Base-by-base conservation (phyloP, 2,113 vertebrate genomes). In the Carollia perspicillata region DNA sequence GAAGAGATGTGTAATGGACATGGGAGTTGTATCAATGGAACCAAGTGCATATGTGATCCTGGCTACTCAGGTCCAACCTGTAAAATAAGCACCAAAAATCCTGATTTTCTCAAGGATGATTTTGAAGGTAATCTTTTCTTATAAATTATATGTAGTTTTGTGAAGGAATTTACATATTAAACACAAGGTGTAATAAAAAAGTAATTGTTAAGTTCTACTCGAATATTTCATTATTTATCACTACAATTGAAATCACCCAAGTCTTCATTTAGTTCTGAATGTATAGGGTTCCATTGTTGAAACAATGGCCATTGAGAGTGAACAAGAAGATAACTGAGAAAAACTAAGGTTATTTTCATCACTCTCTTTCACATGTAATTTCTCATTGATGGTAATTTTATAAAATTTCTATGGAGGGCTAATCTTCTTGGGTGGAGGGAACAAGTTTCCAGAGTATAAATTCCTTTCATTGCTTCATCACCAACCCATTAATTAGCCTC, bases 1-100 rank as follows among this genome's bases (percentile, higher is more conserved):
- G 99, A 99, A 97, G 99, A 99, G 97, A 99, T 99, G 99, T 99
- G 99, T 96, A 99, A 98, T 0, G 99, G 99, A 5, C 99, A 99
- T 0, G 99, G 99, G 22, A 98, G 99, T 66, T 99, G 99, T 94
- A 66, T 99, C 93, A 99, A 99, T 0, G 99, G 99, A 53, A 99
- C 99, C 28, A 99, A 98, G 93, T 99, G 99, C 97, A 97, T 98
- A 89, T 99, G 99, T 91, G 99, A 99, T 95, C 98, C 99, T 0
- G 98, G 99, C 2, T 99, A 99, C 97, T 99, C 99, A 7, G 99
- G 99, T 26, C 98, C 98, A 1, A 99, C 99, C 96, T 99, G 99
- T 97, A 99, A 98, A 95, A 98, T 99, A 71, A 99, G 99, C 81
- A 99, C 98, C 84, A 99, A 99, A 97, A 99, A 99, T 95, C 98